Conservation (phyloP, 92 coral and sea anemone genomes). For the Anthopleura xanthogrammica region DNA sequence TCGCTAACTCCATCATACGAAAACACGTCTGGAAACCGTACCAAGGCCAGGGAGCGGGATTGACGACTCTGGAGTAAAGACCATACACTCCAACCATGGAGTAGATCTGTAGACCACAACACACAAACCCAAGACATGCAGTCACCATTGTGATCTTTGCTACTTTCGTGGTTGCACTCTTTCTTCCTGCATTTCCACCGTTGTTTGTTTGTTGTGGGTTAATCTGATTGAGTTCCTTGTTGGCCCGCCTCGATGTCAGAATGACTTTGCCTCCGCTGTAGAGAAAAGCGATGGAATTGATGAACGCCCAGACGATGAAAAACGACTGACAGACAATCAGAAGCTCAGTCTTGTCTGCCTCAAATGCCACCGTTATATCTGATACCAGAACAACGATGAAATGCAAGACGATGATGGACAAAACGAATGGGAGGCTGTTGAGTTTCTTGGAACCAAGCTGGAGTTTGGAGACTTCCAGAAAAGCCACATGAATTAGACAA, state of each 20-base stretch:
- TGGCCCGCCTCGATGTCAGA: constrained; percentile 20
- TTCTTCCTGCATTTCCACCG: neutral
- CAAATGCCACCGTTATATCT: constrained; percentile 48
- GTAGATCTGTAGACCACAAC: constrained; percentile 70
- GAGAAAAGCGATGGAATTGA: constrained; percentile 66
- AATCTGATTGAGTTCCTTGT: constrained; percentile 26
- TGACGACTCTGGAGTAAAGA: constrained; percentile 48
- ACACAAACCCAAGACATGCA: constrained; percentile 60
- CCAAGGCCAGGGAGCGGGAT: constrained; percentile 95
- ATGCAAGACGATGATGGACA: constrained; percentile 58
- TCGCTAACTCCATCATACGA: constrained; percentile 74
- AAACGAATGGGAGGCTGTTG: constrained; percentile 54
- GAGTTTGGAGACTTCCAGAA: constrained; percentile 80
- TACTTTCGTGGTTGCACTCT: constrained; percentile 10
- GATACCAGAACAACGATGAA: constrained; percentile 68
- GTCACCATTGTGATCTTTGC: constrained; percentile 71
- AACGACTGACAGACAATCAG: constrained; percentile 80
- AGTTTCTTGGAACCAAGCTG: constrained; percentile 48
- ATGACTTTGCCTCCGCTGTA: constrained; percentile 79
- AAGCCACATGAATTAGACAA: constrained; percentile 77
- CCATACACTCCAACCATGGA: constrained; percentile 86
- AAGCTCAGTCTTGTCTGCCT: constrained; percentile 54
- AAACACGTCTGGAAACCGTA: constrained; percentile 71
- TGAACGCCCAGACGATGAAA: constrained; percentile 76
- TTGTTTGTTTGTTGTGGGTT: neutral